phyloP scores from a whole-genome alignment of 2,888 invertebrate species.

The Andrena camellia region DNA sequence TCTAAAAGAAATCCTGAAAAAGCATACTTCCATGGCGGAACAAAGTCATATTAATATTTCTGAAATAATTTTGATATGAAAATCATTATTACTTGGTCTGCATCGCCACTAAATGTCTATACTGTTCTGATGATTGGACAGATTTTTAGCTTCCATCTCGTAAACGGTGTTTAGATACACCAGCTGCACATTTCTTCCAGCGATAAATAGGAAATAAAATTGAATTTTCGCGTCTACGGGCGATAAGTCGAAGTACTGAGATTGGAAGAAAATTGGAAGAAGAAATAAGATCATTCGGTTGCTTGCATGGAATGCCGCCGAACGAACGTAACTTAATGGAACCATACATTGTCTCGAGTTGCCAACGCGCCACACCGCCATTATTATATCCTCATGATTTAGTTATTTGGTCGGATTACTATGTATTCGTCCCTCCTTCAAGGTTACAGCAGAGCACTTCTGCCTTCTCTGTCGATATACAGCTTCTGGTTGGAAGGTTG shows the following conservation, averaged over 20 bases:
- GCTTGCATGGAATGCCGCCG: not conserved
- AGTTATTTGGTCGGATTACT: slow-evolving; percentile 54
- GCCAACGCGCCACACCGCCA: slow-evolving; percentile 27
- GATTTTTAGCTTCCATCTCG: too few species aligned
- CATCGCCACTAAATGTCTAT: too few species aligned
- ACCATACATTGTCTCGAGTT: slow-evolving; percentile 44
- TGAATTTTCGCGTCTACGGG: not conserved
- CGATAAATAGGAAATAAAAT: too few species aligned
- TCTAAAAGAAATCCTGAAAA: too few species aligned
- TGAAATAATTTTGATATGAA: too few species aligned
- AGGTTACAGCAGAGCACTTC: slow-evolving; percentile 27
- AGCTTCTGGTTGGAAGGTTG: slow-evolving; percentile 40
- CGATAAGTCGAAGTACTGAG: not conserved
- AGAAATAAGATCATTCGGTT: not conserved
- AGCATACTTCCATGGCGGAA: too few species aligned
- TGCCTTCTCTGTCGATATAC: slow-evolving; percentile 7
- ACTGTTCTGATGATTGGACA: too few species aligned
- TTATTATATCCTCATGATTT: slow-evolving; percentile 59
- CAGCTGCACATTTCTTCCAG: too few species aligned
- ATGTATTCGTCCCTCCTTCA: slow-evolving; percentile 20
- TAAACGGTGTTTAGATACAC: too few species aligned
- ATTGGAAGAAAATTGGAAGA: not conserved
- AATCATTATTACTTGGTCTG: too few species aligned
- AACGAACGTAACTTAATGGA: slow-evolving; percentile 32
- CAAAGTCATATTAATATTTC: too few species aligned